Base-by-base conservation (phyloP, 2,888 invertebrate species). In the Lasioglossum figueresi region DNA sequence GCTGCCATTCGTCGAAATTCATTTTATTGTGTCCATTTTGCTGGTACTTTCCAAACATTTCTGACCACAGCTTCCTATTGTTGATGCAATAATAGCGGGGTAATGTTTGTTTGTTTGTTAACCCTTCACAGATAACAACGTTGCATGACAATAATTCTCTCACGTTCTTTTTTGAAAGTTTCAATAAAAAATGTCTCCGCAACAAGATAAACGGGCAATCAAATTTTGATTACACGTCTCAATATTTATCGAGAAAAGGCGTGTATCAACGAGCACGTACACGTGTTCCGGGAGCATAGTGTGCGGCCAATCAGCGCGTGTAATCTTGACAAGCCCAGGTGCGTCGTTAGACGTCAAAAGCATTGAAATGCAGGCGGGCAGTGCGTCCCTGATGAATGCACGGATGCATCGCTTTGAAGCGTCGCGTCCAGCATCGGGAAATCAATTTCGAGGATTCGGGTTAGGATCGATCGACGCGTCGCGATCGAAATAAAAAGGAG, bases 391-490 rank as follows among this genome's bases (percentile, higher is more conserved):
- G 68, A 40, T 40, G 70, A 40, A 70, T n/a, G n/a, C 70, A n/a
- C 40, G 37, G 14, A 12, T 14, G 40, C n/a, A 0, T 37, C n/a
- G 70, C 40, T 40, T 37, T n/a, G 70, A n/a, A 12, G 40, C 70
- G 70, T 40, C n/a, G n/a, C 40, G 40, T 70, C 40, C 40, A n/a
- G 43, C 71, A 23, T 78, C 34, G 31, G 52, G 37, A 81, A 79
- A 72, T 72, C 63, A 72, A 81, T 79, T 72, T 79, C 27, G 59
- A 19, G 6, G 40, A 68, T 68, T 40, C 75, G 40, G 40, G 76
- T n/a, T 40, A 43, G 40, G 27, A 10, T n/a, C 19, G n/a, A 68
- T 68, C 59, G 37, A 1, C 19, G 52, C 23, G 19, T 43, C n/a
- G 52, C n/a, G 56, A 71, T 74, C 37, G 27, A 23, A 37, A 12